Conservation (phyloP, 1,140 invertebrate genomes). For the Anastrepha ludens region DNA sequence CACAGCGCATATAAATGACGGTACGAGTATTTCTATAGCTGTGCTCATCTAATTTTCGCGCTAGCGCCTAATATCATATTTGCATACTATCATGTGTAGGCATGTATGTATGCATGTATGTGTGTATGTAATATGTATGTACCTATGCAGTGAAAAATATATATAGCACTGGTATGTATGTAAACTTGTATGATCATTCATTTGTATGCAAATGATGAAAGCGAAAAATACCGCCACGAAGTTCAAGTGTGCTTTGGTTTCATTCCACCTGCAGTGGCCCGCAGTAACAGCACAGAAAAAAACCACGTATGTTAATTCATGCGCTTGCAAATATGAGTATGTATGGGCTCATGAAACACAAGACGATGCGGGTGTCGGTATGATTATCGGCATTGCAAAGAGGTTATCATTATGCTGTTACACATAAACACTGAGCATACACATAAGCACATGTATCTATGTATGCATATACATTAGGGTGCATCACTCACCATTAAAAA, state of each 20-base stretch:
- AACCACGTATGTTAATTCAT: background rate
- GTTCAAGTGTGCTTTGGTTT: constrained; percentile 30
- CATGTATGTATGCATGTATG: too few species aligned
- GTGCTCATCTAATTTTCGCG: too few species aligned
- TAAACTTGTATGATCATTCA: too few species aligned
- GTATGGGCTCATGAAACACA: background rate
- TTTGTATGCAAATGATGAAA: background rate
- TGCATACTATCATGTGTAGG: too few species aligned
- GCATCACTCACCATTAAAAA: too few species aligned
- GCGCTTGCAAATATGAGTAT: background rate
- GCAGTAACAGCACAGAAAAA: background rate
- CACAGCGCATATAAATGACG: too few species aligned
- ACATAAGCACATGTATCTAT: background rate
- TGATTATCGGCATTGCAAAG: background rate
- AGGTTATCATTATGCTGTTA: background rate
- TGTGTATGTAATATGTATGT: too few species aligned
- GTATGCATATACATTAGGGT: background rate
- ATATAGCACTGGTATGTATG: too few species aligned
- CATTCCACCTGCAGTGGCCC: background rate
- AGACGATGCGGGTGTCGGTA: background rate
- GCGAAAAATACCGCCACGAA: background rate
- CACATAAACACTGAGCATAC: background rate
- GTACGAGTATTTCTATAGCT: too few species aligned
- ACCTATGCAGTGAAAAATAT: too few species aligned
- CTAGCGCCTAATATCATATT: too few species aligned